Evolutionary conservation across 2,797 vertebrate species (phyloP).

Genomic region (Parauchenoglanis ngamensis): DNA sequence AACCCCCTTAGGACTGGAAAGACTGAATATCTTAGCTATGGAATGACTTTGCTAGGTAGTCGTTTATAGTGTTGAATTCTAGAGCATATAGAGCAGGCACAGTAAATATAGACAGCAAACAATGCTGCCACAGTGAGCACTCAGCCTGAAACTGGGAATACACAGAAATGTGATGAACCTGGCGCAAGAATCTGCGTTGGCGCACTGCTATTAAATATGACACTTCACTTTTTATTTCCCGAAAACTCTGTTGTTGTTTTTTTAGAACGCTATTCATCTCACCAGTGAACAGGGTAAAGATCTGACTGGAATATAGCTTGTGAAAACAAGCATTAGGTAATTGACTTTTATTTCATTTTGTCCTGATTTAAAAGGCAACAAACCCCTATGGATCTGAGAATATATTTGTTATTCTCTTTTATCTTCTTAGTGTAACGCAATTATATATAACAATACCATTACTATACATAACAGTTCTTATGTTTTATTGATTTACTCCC

Average conservation of each 20-base stretch:
- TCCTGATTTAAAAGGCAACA: not conserved
- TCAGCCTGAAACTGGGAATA: slow-evolving; percentile 1
- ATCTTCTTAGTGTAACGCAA: slow-evolving; percentile 26
- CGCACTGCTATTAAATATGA: slow-evolving; percentile 15
- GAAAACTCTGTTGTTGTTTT: not conserved
- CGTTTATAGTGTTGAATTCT: slow-evolving; percentile 31
- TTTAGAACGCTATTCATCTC: not conserved
- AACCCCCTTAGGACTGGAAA: slow-evolving; percentile 23
- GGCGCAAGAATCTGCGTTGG: slow-evolving; percentile 33
- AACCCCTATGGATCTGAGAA: slow-evolving; percentile 37
- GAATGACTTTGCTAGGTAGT: slow-evolving; percentile 30
- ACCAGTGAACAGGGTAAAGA: not conserved
- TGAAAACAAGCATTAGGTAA: slow-evolving; percentile 1
- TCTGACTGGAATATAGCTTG: not conserved
- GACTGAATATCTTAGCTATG: slow-evolving; percentile 35
- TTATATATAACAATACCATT: slow-evolving; percentile 35
- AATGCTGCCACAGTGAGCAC: slow-evolving; percentile 41
- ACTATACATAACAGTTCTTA: slow-evolving; percentile 33
- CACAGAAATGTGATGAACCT: slow-evolving; percentile 31
- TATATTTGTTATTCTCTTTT: slow-evolving; percentile 43
- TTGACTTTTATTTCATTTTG: not conserved
- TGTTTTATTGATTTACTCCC: slow-evolving; percentile 31
- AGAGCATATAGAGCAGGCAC: slow-evolving; percentile 20
- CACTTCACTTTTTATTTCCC: not conserved
- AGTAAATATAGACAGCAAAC: slow-evolving; percentile 21